Conservation (phyloP, 2,888 invertebrate genomes). For the Amphimallon solstitiale region DNA sequence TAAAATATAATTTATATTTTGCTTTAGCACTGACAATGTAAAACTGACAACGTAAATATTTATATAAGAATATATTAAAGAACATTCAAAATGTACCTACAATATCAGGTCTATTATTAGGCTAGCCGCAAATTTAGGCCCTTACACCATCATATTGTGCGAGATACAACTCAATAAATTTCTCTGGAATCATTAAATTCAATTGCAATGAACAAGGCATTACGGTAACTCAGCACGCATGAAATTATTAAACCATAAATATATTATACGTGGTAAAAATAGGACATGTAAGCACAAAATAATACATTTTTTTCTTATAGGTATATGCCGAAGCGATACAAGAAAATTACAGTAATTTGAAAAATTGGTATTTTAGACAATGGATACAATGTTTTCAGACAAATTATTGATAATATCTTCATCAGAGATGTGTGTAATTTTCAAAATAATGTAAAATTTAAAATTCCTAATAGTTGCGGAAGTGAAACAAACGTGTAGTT, state of each 20-base stretch:
- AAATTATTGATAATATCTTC: conserved; percentile 20
- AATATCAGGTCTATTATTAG: conserved; percentile 4
- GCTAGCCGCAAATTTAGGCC: conserved; percentile 7
- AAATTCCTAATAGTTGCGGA: neutral
- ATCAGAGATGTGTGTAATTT: conserved; percentile 6
- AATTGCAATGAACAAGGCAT: conserved; percentile 9
- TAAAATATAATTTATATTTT: too few species aligned
- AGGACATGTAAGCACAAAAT: conserved; percentile 1
- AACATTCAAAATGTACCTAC: neutral
- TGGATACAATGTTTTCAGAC: neutral
- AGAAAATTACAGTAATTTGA: conserved; percentile 23
- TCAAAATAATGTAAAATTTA: neutral
- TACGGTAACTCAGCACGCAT: neutral
- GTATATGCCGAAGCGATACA: neutral
- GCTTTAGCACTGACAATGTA: too few species aligned
- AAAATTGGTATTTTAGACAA: conserved; percentile 20
- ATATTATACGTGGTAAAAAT: neutral
- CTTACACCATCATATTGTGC: neutral
- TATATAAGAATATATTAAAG: neutral
- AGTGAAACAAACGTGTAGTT: too few species aligned
- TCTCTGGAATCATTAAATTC: conserved; percentile 12
- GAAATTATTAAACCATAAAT: conserved; percentile 4
- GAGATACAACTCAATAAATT: conserved; percentile 9
- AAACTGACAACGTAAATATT: too few species aligned
- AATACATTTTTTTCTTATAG: conserved; percentile 13